Evolutionary conservation across 2,888 invertebrate genomes (phyloP).

Genomic region (Auanema freiburgensis): DNA sequence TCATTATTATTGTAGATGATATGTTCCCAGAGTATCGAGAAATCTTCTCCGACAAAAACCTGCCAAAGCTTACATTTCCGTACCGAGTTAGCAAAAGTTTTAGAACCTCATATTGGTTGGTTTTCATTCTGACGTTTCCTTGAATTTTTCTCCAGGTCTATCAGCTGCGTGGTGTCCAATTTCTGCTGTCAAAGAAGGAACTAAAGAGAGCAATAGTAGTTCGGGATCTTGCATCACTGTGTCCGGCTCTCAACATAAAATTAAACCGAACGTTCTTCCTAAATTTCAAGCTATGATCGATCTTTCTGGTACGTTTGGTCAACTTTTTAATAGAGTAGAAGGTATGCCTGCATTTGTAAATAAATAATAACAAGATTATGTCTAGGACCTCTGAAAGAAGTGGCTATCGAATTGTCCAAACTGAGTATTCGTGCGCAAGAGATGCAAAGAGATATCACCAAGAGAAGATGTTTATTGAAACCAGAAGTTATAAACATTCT

Average conservation of each 20-base stretch:
- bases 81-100: conserved; percentile 33
- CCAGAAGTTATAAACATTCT: conserved; percentile 42
- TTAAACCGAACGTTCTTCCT: conserved; percentile 23
- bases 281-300: conserved; percentile 53
- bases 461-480: conserved; percentile 69
- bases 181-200: conserved; percentile 20
- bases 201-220: conserved; percentile 18
- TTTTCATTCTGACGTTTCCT: not conserved
- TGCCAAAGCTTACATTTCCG: conserved; percentile 26
- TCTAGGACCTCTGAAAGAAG: conserved; percentile 32
- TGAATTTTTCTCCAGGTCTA: conserved; percentile 14
- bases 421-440: conserved; percentile 72
- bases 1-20: conserved; percentile 12
- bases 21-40: conserved; percentile 20
- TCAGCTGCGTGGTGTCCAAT: conserved; percentile 45
- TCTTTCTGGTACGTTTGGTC: conserved; percentile 57
- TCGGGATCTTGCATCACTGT: conserved; percentile 23
- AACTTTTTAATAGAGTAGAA: conserved; percentile 54
- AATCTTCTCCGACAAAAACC: conserved; percentile 19
- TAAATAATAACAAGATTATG: not conserved
- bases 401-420: conserved; percentile 35
- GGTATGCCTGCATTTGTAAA: conserved; percentile 22
- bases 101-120: conserved; percentile 36
- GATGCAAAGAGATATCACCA: conserved; percentile 75
- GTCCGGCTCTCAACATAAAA: conserved; percentile 21